Base-by-base conservation (phyloP, 2,797 vertebrate species). In the Erpetoichthys calabaricus region DNA sequence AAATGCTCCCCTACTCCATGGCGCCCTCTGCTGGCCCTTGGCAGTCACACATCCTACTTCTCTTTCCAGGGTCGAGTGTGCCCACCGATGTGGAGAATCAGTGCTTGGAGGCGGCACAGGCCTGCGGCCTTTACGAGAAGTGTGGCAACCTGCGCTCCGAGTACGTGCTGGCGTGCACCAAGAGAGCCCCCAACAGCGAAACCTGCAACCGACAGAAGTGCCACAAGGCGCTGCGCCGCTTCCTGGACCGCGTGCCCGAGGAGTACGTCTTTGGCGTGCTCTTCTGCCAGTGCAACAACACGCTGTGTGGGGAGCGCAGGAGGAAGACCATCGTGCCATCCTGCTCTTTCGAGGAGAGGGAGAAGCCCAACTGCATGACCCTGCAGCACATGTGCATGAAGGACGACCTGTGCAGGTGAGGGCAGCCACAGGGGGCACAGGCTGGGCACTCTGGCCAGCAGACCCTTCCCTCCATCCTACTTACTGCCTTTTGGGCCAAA, bases 251-350 rank as follows among this genome's bases (percentile, higher is more conserved):
- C 44, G 87, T 95, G 1, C 82, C 87, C 0, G 83, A 88, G 71
- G 83, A 89, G 60, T 91, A 90, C 67, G 90, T 89, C 60, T 86
- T 90, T 59, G 87, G 81, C 1, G 73, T 97, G 51, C 83, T 98
- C 4, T 90, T 98, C 75, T 98, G 95, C 60, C 89, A 89, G 0
- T 98, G 95, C 53, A 74, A 80, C 0, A 86, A 94, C 69, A 75
- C 72, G 5, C 56, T 86, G 64, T 98, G 95, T 51, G 92, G 90
- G 2, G 91, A 93, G 69, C 86, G 95, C 44, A 78, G 94, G 44
- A 85, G 90, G 63, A 90, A 95, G 65, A 94, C 91, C 69, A 97
- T 98, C 1, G 94, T 93, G 3, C 94, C 95, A 0, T 83, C 88
- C 58, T 98, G 95, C 57, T 92, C 92, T 10, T 94, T 89, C 66